Conservation (phyloP, 92 coral and sea anemone species). For the Micromussa lordhowensis region DNA sequence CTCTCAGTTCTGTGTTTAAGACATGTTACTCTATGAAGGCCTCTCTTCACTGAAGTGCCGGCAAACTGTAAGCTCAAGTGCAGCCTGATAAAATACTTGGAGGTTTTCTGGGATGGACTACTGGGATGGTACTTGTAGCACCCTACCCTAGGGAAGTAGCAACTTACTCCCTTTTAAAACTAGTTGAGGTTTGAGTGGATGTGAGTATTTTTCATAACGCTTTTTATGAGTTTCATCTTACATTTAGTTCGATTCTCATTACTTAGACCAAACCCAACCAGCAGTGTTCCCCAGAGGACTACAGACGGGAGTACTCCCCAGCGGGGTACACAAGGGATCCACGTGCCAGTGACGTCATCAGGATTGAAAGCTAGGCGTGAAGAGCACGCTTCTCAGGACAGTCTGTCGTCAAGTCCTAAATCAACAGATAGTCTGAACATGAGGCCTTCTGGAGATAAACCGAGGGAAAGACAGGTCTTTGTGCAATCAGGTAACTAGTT, state of each 20-base stretch:
- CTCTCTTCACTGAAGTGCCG: too few species aligned
- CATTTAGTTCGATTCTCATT: background rate
- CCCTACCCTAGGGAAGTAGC: too few species aligned
- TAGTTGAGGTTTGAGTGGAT: background rate
- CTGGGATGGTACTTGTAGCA: too few species aligned
- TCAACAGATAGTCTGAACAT: slow-evolving; percentile 62
- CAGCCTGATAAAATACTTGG: too few species aligned
- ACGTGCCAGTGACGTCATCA: slow-evolving; percentile 29
- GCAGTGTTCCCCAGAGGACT: slow-evolving; percentile 24
- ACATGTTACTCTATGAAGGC: too few species aligned
- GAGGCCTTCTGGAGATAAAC: slow-evolving; percentile 14
- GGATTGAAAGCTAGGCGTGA: slow-evolving; percentile 38
- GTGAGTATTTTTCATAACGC: background rate
- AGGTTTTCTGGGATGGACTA: too few species aligned
- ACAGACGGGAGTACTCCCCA: slow-evolving; percentile 33
- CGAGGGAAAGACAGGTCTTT: background rate
- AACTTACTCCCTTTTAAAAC: background rate
- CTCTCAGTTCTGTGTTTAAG: too few species aligned
- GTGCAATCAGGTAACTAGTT: slow-evolving; percentile 3
- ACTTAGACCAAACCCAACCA: slow-evolving; percentile 51
- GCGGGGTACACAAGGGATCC: slow-evolving; percentile 32
- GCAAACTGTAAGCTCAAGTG: too few species aligned
- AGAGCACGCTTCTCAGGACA: slow-evolving; percentile 61
- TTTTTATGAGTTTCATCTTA: background rate
- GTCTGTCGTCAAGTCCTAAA: slow-evolving; percentile 63